Evolutionary conservation across 1,140 invertebrate species (phyloP), one percentile per base, ranked within the genome.

Genomic region (Bombus difficillimus): DNA sequence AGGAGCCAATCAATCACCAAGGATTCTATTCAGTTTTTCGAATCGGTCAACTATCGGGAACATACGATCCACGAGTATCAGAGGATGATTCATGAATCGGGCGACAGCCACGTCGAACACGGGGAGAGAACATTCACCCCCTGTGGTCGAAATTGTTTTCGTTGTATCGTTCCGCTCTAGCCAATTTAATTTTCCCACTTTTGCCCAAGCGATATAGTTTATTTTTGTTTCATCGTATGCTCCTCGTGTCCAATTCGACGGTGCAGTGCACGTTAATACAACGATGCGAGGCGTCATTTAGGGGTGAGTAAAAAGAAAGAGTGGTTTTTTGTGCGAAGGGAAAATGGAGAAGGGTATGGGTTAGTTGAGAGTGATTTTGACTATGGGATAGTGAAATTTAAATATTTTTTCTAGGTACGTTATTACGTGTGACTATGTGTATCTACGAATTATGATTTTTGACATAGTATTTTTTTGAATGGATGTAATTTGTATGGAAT

Each of bases 1-100:
- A 84, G 80, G 75, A 77, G 83, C 80, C 89, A 83, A 92, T 92
- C 91, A 89, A 91, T 92, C 86, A 91, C 78, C 22, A 53, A 62
- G 62, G 83, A 71, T 90, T 87, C 79, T 80, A 87, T 90, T 91
- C 86, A 77, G 88, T 91, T 88, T 89, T 91, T 88, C 62, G 53
- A 22, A 83, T 84, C 43, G 69, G 57, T 75, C 73, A 57, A 59
- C 32, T 59, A 74, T 73, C 71, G 62, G 12, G 28, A 47, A 32
- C 47, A 79, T 25, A 13, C 22, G 59, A 72, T 12, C 37, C 71
- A 15, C 68, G 34, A 25, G 3, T 59, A 47, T 39, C 41, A 28
- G 25, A 53, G 43, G 37, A 86, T 62, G 53, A 81, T 81, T 81
- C 77, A 73, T 57, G 75, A 69, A 83, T 82, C 53, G 41, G 12